These are phyloP conservation scores for Telmatochromis sp. DNA, from an alignment of 2,113 vertebrate genomes.

Conservation along the genomic window DNA sequence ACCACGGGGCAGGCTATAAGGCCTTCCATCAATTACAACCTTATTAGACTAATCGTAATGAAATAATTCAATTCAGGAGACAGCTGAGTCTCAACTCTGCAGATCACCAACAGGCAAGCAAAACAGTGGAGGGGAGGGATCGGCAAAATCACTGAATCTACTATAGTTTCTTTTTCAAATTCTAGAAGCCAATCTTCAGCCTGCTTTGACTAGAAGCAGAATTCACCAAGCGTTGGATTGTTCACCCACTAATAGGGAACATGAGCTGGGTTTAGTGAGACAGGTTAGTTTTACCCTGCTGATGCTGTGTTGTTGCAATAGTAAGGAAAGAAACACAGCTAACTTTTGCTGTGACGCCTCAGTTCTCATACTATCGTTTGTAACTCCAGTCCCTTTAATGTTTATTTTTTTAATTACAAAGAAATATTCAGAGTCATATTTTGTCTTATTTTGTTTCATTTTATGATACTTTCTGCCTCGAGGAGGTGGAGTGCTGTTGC, in stretches of 20 bases:
- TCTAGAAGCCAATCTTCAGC: neutral
- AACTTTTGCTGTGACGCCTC: neutral
- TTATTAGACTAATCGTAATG: conserved; percentile 64
- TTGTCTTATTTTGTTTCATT: neutral
- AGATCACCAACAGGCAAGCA: neutral
- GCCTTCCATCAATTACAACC: conserved; percentile 67
- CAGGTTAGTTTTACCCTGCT: neutral
- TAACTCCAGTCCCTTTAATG: neutral
- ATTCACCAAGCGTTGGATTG: neutral
- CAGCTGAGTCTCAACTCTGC: conserved; percentile 36
- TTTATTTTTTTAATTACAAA: neutral
- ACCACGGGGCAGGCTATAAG: conserved; percentile 40
- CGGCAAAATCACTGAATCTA: neutral
- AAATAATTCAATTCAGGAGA: conserved; percentile 60
- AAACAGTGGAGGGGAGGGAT: neutral
- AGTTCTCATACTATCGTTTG: neutral
- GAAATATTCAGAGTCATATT: neutral
- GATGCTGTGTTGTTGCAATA: neutral
- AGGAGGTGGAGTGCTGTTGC: neutral
- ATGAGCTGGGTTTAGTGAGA: neutral
- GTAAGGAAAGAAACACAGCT: neutral
- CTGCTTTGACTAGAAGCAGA: neutral
- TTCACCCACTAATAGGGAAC: neutral
- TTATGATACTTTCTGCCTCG: neutral
- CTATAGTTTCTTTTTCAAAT: neutral